Evolutionary conservation across 2,888 invertebrate genomes (phyloP).

Genomic region (Polyommatus iphigenia): DNA sequence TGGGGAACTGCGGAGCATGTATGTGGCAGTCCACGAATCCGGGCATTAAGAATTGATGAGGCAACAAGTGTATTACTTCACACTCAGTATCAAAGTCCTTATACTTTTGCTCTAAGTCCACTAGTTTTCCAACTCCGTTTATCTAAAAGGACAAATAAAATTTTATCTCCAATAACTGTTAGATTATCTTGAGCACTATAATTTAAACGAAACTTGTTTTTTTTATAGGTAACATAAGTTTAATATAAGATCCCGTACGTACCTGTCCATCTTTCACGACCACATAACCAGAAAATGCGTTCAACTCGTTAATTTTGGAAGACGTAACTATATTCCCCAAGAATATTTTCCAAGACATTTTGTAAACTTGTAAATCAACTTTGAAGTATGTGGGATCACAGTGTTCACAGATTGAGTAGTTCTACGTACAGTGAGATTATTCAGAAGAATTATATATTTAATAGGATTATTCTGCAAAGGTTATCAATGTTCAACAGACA

Average conservation of each 20-base stretch:
- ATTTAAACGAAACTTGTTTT: no score
- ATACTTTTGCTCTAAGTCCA: slow-evolving; percentile 47
- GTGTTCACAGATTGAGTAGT: background rate
- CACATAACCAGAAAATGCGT: slow-evolving; percentile 75
- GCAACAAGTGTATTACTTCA: slow-evolving; percentile 48
- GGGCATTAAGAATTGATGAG: slow-evolving; percentile 88
- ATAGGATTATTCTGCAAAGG: background rate
- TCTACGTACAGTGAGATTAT: background rate
- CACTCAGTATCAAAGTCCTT: slow-evolving; percentile 46
- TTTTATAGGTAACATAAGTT: background rate
- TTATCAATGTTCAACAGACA: background rate
- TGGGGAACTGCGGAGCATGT: slow-evolving; percentile 94
- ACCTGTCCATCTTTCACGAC: slow-evolving; percentile 82
- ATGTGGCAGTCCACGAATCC: slow-evolving; percentile 95
- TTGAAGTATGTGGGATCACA: background rate
- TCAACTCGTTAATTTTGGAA: slow-evolving; percentile 49
- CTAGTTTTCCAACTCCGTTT: slow-evolving; percentile 48
- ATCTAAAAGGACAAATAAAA: slow-evolving; percentile 20
- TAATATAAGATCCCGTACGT: slow-evolving; percentile 42
- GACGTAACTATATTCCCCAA: slow-evolving; percentile 59
- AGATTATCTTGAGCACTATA: background rate
- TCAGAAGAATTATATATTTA: background rate
- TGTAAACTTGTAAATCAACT: slow-evolving; percentile 28
- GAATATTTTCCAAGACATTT: slow-evolving; percentile 56
- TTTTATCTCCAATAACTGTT: background rate